Percentiles rank a stretch among this genome's conserved stretches.
Conservation (phyloP, 2,888 invertebrate species). For the Phasia obesa region DNA sequence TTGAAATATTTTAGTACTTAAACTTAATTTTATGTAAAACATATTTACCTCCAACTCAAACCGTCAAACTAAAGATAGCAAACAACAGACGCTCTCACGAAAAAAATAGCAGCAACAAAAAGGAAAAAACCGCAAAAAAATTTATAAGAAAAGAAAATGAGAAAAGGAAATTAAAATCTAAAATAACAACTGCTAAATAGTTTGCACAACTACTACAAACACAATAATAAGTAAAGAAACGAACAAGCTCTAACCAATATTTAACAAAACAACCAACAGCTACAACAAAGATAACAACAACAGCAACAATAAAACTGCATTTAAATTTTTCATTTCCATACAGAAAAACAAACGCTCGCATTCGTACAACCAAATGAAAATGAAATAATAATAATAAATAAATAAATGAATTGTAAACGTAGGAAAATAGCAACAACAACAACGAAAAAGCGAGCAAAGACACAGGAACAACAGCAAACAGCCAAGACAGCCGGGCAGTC, state of each 20-base stretch:
- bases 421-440: constrained; percentile 41
- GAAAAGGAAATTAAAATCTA: constrained; percentile 61
- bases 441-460: constrained; percentile 35
- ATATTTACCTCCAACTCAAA: constrained; percentile 55
- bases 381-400: constrained; percentile 65
- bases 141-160: constrained; percentile 61
- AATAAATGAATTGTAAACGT: constrained; percentile 69
- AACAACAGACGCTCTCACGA: constrained; percentile 58
- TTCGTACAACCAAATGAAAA: constrained; percentile 39
- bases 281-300: constrained; percentile 17
- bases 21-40: constrained; percentile 68
- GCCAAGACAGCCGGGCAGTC: constrained; percentile 33
- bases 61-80: constrained; percentile 33
- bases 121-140: constrained; percentile 23
- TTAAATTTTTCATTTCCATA: constrained; percentile 53
- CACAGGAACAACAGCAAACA: constrained; percentile 53
- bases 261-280: background rate
- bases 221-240: constrained; percentile 6
- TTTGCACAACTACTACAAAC: constrained; percentile 48
- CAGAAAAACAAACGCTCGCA: constrained; percentile 15
- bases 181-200: constrained; percentile 54
- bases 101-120: constrained; percentile 40
- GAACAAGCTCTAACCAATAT: constrained; percentile 44
- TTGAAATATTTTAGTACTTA: constrained; percentile 67
- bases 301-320: constrained; percentile 46